Conservation (phyloP, 2,113 vertebrate genomes). For the Ancistrus triradiatus region DNA sequence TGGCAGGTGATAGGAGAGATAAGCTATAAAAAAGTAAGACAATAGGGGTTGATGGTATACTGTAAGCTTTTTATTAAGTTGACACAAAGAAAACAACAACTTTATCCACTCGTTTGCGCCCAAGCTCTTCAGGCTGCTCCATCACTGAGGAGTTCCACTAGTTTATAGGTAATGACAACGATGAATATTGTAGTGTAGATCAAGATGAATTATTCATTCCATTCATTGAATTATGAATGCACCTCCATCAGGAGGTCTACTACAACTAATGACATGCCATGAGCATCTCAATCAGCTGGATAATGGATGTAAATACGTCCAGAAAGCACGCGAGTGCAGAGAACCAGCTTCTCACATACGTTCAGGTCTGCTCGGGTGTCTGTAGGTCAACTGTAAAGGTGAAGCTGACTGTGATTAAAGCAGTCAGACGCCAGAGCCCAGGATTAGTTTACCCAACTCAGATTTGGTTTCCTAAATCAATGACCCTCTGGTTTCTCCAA, state of each 20-base stretch:
- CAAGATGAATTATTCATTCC: constrained; percentile 18
- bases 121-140: too few species aligned
- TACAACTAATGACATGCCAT: too few species aligned
- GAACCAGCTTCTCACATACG: not conserved
- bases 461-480: constrained; percentile 13
- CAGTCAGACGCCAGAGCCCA: not conserved
- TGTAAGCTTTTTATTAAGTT: too few species aligned
- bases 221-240: constrained; percentile 22
- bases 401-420: not conserved
- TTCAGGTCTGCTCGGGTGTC: not conserved
- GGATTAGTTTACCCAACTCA: constrained; percentile 6
- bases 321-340: not conserved
- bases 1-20: too few species aligned
- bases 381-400: constrained; percentile 6
- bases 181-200: too few species aligned
- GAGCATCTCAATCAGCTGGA: not conserved
- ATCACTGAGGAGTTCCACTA: too few species aligned
- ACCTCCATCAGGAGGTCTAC: constrained; percentile 10
- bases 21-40: too few species aligned
- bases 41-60: too few species aligned
- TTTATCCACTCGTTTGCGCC: too few species aligned
- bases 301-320: constrained; percentile 2
- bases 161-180: not conserved
- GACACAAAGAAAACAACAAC: too few species aligned
- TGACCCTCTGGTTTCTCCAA: not conserved